Evolutionary conservation across 2,797 vertebrate species (phyloP), one percentile per base, ranked within the genome.

Genomic region (Onychomys arenicola): DNA sequence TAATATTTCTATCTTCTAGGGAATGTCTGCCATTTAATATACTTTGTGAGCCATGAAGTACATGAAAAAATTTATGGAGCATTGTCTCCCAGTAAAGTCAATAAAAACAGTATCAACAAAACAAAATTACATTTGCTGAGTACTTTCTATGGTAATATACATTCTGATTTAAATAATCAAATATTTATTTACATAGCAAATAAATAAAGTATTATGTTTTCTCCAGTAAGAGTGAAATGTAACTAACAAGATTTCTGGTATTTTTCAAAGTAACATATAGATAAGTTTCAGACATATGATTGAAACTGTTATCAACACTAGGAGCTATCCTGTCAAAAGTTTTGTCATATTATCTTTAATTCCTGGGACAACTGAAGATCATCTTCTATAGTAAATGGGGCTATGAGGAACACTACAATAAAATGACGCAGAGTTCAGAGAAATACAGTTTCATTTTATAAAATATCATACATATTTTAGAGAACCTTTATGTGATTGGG

Each of bases 401-500:
- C 8, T 75, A 0, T 93, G n/a, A 81, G 3, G 27, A 57, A 82
- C 75, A 92, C 1, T 27, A 59, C 29, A 23, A 55, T 78, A 71
- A 32, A 52, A 57, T 16, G 55, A 94, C 93, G 85, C 46, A 71
- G 59, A 73, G 43, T 83, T 49, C 23, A 95, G 82, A 95, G 7
- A 86, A 73, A 65, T 0, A 37, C 8, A 23, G 6, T 65, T 75
- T 84, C 2, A 19, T 61, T 63, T 78, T 46, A 65, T 16, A 91
- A 49, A 37, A 87, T 49, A 65, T 69, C 13, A 49, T 80, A 11
- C 4, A 75, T 40, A 12, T 40, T 59, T 27, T 40, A 23, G 13
- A 40, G 25, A 7, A 25, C 0, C 40, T 40, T 92, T 92, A 83
- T 71, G 27, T 83, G 9, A 4, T 7, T 29, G 82, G 40, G 11